phyloP scores from a whole-genome alignment of 2,888 invertebrate genomes.

The Lymantria dispar region DNA sequence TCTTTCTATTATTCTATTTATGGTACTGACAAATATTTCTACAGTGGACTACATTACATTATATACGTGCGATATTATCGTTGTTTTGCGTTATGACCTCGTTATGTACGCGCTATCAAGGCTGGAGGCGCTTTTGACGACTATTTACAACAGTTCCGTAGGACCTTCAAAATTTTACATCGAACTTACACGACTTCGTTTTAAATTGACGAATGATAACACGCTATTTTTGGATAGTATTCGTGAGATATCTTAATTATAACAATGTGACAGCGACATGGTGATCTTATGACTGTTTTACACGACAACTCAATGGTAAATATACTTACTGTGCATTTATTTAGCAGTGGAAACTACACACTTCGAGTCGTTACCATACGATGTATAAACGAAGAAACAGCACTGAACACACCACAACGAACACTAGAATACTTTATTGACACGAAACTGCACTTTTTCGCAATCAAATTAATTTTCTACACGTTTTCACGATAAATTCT shows the following conservation, averaged over 20 bases:
- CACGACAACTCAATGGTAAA: conserved; percentile 32
- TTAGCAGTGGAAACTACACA: conserved; percentile 43
- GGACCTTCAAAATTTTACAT: conserved; percentile 24
- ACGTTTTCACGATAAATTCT: conserved; percentile 61
- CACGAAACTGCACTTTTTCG: conserved; percentile 36
- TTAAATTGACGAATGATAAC: too few relatives aligned
- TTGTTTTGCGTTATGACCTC: conserved; percentile 36
- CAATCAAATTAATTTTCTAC: conserved; percentile 50
- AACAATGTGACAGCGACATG: conserved; percentile 8
- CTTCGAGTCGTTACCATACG: conserved; percentile 45
- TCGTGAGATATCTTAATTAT: background rate
- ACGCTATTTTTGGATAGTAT: too few relatives aligned
- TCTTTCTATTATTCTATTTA: conserved; percentile 39
- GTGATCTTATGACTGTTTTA: conserved; percentile 11
- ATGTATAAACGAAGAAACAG: conserved; percentile 30
- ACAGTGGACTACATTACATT: conserved; percentile 12
- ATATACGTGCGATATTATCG: conserved; percentile 25
- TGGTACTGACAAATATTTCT: conserved; percentile 35
- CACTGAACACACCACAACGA: conserved; percentile 34
- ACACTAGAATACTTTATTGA: conserved; percentile 50
- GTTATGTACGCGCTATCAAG: conserved; percentile 32
- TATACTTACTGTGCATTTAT: conserved; percentile 73
- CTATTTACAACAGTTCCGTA: conserved; percentile 20
- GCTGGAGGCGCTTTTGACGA: conserved; percentile 23
- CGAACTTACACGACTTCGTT: background rate